phyloP scores from a whole-genome alignment of 2,888 invertebrate species.

The Theodoxus fluviatilis region DNA sequence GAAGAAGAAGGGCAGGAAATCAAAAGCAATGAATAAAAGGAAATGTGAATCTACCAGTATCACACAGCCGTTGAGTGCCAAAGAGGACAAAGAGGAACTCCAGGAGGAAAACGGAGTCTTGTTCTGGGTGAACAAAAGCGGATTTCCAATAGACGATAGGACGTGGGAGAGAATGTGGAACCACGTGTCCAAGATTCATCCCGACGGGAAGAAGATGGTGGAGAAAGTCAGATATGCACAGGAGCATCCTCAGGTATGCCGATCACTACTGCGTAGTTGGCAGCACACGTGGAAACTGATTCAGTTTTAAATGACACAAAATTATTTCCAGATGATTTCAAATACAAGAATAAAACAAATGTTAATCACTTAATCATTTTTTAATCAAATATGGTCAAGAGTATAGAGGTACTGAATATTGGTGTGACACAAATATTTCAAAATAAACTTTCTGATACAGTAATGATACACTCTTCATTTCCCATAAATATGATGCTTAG shows the following conservation, averaged over 20 bases:
- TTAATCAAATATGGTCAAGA: background rate
- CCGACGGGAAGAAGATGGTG: slow-evolving; percentile 51
- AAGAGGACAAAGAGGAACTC: slow-evolving; percentile 44
- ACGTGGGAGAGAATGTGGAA: slow-evolving; percentile 66
- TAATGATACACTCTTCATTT: no score
- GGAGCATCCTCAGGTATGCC: slow-evolving; percentile 47
- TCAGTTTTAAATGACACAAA: background rate
- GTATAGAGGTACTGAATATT: background rate
- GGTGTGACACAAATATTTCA: no score
- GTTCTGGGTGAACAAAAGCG: slow-evolving; percentile 64
- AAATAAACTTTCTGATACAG: no score
- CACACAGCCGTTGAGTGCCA: no score
- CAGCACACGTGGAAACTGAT: background rate
- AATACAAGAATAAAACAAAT: background rate
- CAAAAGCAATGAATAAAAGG: no score
- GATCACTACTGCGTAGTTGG: background rate
- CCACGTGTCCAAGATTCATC: slow-evolving; percentile 59
- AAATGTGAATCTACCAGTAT: no score
- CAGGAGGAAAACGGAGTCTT: slow-evolving; percentile 59
- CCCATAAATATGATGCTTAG: no score
- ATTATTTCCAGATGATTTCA: background rate
- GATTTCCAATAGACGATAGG: slow-evolving; percentile 61
- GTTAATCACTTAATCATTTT: background rate
- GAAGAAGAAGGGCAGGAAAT: no score
- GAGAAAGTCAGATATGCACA: slow-evolving; percentile 42